A percentile compares a stretch with the other conserved stretches of the same genome.
phyloP scores from a whole-genome alignment of 2,797 vertebrate species.

The Acanthis flammea region DNA sequence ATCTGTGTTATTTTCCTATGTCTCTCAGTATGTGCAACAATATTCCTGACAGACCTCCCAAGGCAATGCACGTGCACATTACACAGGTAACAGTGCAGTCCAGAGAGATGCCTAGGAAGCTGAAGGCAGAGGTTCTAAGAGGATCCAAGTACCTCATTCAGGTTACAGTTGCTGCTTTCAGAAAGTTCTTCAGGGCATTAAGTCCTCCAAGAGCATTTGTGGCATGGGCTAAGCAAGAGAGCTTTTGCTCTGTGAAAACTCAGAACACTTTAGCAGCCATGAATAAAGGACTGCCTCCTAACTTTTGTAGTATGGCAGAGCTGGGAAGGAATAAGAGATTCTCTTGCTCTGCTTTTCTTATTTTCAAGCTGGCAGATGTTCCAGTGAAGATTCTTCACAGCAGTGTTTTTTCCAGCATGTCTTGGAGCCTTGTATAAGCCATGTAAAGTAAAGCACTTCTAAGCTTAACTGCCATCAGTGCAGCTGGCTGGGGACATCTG shows the following conservation, averaged over 20 bases:
- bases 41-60: background rate
- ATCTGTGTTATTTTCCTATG: background rate
- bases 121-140: background rate
- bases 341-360: background rate
- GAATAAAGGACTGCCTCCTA: background rate
- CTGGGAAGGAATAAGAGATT: background rate
- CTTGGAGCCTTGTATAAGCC: background rate
- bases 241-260: background rate
- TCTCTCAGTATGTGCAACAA: background rate
- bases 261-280: background rate
- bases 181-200: background rate
- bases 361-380: background rate
- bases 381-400: background rate
- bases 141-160: background rate
- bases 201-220: background rate
- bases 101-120: background rate
- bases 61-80: background rate
- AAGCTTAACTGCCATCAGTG: background rate
- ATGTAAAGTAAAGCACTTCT: background rate
- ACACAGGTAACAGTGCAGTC: background rate
- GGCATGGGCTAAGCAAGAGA: background rate
- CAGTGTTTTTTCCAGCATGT: background rate
- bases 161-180: background rate
- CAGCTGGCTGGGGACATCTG: background rate
- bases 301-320: background rate